Percentiles rank a stretch among this genome's conserved stretches.
Conservation (phyloP, 2,113 vertebrate genomes). For the Tautogolabrus adspersus region DNA sequence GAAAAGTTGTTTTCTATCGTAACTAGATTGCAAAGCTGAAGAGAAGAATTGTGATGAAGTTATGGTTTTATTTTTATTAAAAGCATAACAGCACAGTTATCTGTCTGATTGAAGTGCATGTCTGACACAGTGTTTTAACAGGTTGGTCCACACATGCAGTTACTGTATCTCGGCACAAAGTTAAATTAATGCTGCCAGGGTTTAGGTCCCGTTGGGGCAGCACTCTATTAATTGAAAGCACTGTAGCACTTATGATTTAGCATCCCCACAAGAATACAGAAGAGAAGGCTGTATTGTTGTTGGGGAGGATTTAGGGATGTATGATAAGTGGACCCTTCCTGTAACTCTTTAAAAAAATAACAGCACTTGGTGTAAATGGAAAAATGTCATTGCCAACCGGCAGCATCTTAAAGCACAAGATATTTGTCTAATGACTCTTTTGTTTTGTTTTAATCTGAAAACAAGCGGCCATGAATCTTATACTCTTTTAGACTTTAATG, state of each 20-base stretch:
- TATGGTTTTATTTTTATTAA: conserved; percentile 16
- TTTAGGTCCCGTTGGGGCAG: not conserved
- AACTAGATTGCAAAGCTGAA: not conserved
- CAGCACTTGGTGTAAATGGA: not conserved
- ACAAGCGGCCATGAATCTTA: not conserved
- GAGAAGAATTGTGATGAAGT: not conserved
- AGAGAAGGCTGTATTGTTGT: not conserved
- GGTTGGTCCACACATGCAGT: too few relatives aligned
- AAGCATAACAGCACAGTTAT: not conserved
- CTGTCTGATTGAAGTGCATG: conserved; percentile 4
- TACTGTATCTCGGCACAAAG: not conserved
- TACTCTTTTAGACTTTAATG: not conserved
- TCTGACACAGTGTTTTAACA: not conserved
- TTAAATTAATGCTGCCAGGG: not conserved
- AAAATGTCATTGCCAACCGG: not conserved
- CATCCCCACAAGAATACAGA: not conserved
- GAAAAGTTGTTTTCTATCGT: not conserved
- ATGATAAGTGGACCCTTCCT: not conserved
- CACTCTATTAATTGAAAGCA: not conserved
- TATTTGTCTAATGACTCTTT: not conserved
- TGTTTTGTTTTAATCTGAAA: not conserved
- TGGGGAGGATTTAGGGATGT: not conserved
- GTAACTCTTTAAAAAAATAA: not conserved
- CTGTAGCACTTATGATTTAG: not conserved
- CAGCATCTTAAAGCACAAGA: not conserved